Evolutionary conservation across 2,113 vertebrate species (phyloP).

Genomic region (Bettongia penicillata): DNA sequence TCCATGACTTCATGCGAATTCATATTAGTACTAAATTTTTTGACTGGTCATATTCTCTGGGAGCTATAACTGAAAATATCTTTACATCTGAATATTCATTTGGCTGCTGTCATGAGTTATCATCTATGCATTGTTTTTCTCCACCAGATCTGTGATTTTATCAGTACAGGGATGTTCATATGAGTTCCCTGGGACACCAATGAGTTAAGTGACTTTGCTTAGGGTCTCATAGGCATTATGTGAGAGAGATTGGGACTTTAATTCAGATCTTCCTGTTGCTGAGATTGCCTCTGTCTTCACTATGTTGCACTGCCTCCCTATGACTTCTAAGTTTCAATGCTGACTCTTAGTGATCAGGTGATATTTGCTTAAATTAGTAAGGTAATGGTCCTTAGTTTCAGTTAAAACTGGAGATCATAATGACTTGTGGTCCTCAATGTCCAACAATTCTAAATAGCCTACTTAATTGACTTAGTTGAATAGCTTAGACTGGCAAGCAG

Average conservation of each 20-base stretch:
- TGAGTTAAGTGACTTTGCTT: not conserved
- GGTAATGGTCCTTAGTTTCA: conserved; percentile 56
- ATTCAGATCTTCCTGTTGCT: not conserved
- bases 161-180: not conserved
- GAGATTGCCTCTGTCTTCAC: not conserved
- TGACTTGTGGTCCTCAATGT: conserved; percentile 13
- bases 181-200: not conserved
- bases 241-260: not conserved
- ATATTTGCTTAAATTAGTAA: conserved; percentile 54
- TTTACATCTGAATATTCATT: not conserved
- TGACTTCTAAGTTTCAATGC: conserved; percentile 37
- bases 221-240: not conserved
- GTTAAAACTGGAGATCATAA: conserved; percentile 25
- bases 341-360: conserved; percentile 34
- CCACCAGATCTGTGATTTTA: not conserved
- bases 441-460: conserved; percentile 45
- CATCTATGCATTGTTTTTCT: not conserved
- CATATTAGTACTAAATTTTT: not conserved
- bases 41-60: conserved; percentile 16
- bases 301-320: not conserved
- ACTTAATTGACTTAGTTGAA: conserved; percentile 18
- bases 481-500: conserved; percentile 49
- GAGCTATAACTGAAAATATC: not conserved
- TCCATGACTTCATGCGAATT: conserved; percentile 24
- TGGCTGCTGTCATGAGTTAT: not conserved